phyloP scores from a whole-genome alignment of 35 echinoderm and acorn worm species.

The Apostichopus californicus region DNA sequence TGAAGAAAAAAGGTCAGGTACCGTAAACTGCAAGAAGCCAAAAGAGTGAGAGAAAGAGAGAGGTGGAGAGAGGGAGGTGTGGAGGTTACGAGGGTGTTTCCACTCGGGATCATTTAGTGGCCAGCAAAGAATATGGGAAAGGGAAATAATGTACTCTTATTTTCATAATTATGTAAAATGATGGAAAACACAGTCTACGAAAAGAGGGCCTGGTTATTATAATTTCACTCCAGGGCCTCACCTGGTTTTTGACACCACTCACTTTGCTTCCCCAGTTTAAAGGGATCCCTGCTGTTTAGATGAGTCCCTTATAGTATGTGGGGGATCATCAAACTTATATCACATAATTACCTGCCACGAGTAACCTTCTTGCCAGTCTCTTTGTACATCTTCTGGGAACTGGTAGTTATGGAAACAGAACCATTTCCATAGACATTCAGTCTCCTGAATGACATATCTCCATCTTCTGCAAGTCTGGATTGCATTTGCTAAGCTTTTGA shows the following conservation, averaged over 20 bases:
- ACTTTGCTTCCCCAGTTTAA: too few relatives aligned
- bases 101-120: too few relatives aligned
- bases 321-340: neutral
- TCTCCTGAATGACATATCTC: neutral
- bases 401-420: neutral
- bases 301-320: neutral
- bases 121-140: too few relatives aligned
- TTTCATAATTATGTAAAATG: neutral
- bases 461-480: neutral
- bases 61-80: too few relatives aligned
- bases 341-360: slow-evolving; percentile 22
- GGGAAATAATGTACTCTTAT: neutral
- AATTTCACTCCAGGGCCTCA: neutral
- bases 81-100: too few relatives aligned
- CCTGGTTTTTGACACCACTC: too few relatives aligned
- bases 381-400: slow-evolving; percentile 15
- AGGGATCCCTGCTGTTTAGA: neutral
- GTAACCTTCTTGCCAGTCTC: slow-evolving; percentile 7
- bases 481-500: slow-evolving; percentile 1
- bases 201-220: neutral
- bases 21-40: too few relatives aligned
- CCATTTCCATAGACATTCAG: slow-evolving; percentile 18
- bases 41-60: too few relatives aligned
- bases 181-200: neutral
- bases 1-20: too few relatives aligned